Conservation (phyloP, 2,888 invertebrate species). For the Melipona bicolor region DNA sequence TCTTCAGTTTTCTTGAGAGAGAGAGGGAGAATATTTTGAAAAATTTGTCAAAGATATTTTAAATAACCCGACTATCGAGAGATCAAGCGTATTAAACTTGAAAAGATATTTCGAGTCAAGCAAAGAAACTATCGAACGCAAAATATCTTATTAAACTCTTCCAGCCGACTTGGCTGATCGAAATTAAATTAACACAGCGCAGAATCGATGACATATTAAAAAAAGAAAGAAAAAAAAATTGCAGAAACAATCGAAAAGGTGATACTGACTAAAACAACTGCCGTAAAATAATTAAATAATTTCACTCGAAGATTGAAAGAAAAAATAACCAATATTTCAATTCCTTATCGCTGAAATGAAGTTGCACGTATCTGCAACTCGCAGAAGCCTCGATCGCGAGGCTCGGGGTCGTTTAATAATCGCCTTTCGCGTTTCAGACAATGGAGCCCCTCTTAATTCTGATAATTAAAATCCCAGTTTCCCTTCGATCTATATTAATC, state of each 20-base stretch:
- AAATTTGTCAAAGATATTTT: too few species aligned
- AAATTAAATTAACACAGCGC: neutral
- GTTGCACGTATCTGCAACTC: neutral
- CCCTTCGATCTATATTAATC: neutral
- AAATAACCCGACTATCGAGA: too few species aligned
- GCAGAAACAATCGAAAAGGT: too few species aligned
- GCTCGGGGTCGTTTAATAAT: conserved; percentile 3
- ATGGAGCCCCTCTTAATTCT: neutral
- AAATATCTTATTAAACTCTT: too few species aligned
- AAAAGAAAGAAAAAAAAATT: too few species aligned
- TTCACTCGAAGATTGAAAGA: neutral
- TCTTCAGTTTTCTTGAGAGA: too few species aligned
- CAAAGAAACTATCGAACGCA: too few species aligned
- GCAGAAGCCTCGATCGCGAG: neutral
- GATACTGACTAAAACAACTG: too few species aligned
- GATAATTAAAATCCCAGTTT: neutral
- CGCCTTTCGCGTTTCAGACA: neutral
- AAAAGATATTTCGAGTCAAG: too few species aligned
- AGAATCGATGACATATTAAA: too few species aligned
- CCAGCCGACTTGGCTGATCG: neutral
- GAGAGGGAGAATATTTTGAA: too few species aligned
- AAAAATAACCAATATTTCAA: neutral
- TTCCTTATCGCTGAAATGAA: neutral
- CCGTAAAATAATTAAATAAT: neutral
- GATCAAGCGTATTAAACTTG: too few species aligned